These are phyloP conservation scores for Schizothorax lantsangensis DNA, from an alignment of 2,797 vertebrate species.

Conservation along the genomic window DNA sequence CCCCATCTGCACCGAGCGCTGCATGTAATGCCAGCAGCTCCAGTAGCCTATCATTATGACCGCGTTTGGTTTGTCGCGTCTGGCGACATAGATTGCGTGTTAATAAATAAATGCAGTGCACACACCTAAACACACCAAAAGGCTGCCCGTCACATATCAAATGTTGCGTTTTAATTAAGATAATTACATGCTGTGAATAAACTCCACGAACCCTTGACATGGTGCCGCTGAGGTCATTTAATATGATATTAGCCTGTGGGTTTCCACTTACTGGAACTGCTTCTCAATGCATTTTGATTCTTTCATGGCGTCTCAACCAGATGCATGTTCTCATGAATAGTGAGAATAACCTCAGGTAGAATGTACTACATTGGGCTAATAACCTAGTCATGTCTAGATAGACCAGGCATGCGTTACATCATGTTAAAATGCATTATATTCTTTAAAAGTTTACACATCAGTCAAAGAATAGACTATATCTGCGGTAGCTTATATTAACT, in stretches of 20 bases:
- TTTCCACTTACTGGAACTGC: constrained; percentile 59
- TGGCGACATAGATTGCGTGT: neutral
- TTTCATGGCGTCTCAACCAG: neutral
- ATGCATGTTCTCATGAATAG: neutral
- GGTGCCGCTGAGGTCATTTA: constrained; percentile 59
- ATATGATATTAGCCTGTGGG: constrained; percentile 68
- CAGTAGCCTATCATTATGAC: neutral
- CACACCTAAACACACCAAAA: neutral
- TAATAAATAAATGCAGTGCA: neutral
- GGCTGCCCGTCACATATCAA: neutral
- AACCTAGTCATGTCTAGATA: neutral
- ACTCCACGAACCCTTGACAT: constrained; percentile 18
- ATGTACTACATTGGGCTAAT: neutral
- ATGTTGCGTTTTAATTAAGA: constrained; percentile 41
- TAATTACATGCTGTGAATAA: constrained; percentile 25
- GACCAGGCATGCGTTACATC: neutral
- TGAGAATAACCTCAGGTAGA: neutral
- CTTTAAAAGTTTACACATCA: neutral
- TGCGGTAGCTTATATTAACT: neutral
- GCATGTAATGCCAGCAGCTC: neutral
- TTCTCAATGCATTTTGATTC: neutral
- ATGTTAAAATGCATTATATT: neutral
- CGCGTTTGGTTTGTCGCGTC: neutral
- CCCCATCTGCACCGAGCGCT: neutral
- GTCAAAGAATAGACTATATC: neutral